Evolutionary conservation across 2,797 vertebrate genomes (phyloP).

Genomic region (Coregonus sp.): DNA sequence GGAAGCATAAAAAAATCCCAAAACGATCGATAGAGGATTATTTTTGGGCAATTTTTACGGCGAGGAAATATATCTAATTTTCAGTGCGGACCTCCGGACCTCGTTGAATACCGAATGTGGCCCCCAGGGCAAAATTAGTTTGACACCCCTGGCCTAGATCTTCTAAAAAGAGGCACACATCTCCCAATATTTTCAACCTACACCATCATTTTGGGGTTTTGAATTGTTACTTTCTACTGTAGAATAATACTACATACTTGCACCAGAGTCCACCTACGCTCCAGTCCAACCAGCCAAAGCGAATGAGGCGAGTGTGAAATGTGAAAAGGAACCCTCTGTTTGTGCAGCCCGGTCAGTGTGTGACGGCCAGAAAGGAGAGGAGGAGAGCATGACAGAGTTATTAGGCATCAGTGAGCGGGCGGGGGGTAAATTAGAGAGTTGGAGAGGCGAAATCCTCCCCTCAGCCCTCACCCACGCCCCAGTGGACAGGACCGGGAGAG

Average conservation of each 20-base stretch:
- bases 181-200: background rate
- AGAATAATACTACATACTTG: background rate
- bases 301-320: background rate
- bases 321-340: constrained; percentile 5
- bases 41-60: no score
- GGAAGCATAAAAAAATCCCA: no score
- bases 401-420: constrained; percentile 6
- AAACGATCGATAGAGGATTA: no score
- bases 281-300: background rate
- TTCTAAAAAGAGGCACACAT: constrained; percentile 1
- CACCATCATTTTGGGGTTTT: background rate
- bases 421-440: background rate
- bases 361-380: background rate
- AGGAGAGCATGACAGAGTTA: constrained; percentile 6
- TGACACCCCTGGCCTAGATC: no score
- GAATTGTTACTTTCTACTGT: background rate
- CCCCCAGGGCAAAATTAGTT: no score
- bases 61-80: no score
- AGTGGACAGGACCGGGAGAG: constrained; percentile 63
- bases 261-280: constrained; percentile 4
- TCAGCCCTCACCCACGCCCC: constrained; percentile 8
- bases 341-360: background rate
- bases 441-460: background rate
- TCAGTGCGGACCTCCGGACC: no score
- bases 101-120: no score